Base-by-base conservation (phyloP, 2,113 vertebrate genomes). In the Diglossa brunneiventris region DNA sequence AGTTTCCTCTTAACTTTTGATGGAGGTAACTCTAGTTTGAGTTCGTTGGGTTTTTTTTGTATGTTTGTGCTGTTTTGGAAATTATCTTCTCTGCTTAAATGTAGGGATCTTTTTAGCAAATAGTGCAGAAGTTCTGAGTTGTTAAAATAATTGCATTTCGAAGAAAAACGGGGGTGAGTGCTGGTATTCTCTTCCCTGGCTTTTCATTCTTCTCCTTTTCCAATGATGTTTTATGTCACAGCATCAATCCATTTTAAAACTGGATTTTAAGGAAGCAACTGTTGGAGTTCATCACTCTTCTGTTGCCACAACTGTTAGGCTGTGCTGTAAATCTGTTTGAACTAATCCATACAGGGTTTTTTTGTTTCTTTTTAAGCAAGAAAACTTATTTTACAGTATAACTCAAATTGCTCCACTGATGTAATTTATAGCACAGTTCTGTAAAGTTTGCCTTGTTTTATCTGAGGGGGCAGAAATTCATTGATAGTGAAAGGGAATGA, bases 291-390 rank as follows among this genome's bases (percentile, higher is more conserved):
- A 8, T 82, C 5, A 7, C 37, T 73, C 13, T 14, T 23, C 1
- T 52, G 18, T 50, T 61, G 61, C 52, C 26, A 4, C 44, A 49
- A n/a, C 30, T 58, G 20, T 58, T 79, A 83, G 26, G 13, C 23
- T 66, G 13, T 73, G 37, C 41, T 69, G 55, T 56, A 80, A 72
- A 30, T 69, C 18, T 61, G 9, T 70, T 30, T 70, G 37, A 83
- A 62, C 46, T 76, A 52, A 58, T 64, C 31, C 1, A 0, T 76
- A 17, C 2, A 47, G 7, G 2, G 1, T 3, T 68, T 53, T 56
- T 41, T 61, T 37, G 23, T 64, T 50, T 50, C 1, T 7, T 72
- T 69, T 63, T 47, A 52, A 72, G 39, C 30, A 90, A 79, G 44
- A 24, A 70, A 55, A 70, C 11, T 61, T 86, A 35, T 3, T 39